A percentile compares a stretch with the other conserved stretches of the same genome.
phyloP scores from a whole-genome alignment of 2,113 vertebrate species.

The Pseudopipra pipra region DNA sequence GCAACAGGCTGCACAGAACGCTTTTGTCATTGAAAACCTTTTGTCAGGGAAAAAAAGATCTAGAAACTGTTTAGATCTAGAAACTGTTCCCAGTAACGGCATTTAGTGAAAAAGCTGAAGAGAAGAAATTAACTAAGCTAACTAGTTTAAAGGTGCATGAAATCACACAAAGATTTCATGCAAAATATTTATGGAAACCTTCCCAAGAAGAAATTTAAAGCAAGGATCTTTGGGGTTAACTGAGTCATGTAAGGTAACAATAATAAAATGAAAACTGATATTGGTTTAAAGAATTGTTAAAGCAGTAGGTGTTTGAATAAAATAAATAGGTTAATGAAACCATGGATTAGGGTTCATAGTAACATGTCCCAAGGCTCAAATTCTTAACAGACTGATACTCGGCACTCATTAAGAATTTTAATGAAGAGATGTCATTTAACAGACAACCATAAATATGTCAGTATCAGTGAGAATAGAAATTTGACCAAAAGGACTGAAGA shows the following conservation, averaged over 20 bases:
- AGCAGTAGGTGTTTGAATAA: background rate
- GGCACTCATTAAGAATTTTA: background rate
- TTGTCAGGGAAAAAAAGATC: background rate
- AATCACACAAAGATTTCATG: background rate
- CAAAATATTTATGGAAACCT: background rate
- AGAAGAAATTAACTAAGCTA: background rate
- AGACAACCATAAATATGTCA: background rate
- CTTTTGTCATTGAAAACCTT: background rate
- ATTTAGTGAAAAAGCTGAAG: background rate
- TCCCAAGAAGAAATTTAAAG: background rate
- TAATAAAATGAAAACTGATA: background rate
- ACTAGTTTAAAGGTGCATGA: background rate
- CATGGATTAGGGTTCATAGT: background rate
- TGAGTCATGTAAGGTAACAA: background rate
- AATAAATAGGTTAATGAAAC: background rate
- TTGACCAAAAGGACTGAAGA: background rate
- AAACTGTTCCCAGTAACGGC: background rate
- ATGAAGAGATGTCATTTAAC: background rate
- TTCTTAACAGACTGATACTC: background rate
- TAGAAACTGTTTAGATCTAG: background rate
- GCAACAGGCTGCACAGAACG: background rate
- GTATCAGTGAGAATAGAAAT: background rate
- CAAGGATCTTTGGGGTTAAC: background rate
- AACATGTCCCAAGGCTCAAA: background rate
- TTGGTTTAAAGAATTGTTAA: background rate